Percentiles rank a stretch among this genome's conserved stretches.
Conservation (phyloP, 1,140 invertebrate species). For the Cydia splendana region DNA sequence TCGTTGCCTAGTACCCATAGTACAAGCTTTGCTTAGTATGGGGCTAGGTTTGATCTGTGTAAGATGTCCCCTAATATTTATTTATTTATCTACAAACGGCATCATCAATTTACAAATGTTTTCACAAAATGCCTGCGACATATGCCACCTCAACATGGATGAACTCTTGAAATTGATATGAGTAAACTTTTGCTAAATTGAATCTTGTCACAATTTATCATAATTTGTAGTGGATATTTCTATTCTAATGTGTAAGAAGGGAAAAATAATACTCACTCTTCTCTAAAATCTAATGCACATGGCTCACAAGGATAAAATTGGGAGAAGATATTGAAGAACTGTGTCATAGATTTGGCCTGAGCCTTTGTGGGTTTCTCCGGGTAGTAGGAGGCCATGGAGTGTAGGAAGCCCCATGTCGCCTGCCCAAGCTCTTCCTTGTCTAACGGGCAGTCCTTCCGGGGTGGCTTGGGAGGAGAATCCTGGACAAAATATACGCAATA, state of each 20-base stretch:
- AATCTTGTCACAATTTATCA: too few species aligned
- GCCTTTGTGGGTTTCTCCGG: constrained; percentile 90
- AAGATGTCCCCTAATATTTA: too few species aligned
- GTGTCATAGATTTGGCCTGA: constrained; percentile 88
- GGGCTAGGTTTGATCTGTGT: too few species aligned
- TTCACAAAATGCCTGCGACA: too few species aligned
- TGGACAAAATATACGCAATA: constrained; percentile 30
- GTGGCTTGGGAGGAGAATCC: constrained; percentile 41
- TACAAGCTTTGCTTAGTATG: too few species aligned
- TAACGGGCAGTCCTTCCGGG: constrained; percentile 84
- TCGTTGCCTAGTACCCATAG: too few species aligned
- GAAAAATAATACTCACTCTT: constrained; percentile 83
- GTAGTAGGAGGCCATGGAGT: constrained; percentile 98
- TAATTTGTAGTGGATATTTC: constrained; percentile 12
- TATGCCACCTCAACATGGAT: too few species aligned
- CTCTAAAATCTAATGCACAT: constrained; percentile 94
- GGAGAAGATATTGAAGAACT: constrained; percentile 92
- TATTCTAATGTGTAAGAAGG: background rate
- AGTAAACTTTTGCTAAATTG: too few species aligned
- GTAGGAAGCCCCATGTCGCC: constrained; percentile 95
- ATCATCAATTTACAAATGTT: too few species aligned
- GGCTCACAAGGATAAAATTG: constrained; percentile 97
- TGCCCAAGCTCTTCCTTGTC: constrained; percentile 88
- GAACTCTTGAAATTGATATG: too few species aligned
- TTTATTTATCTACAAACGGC: too few species aligned